phyloP scores from a whole-genome alignment of 1,140 invertebrate species.

The Armadillidium nasatum region DNA sequence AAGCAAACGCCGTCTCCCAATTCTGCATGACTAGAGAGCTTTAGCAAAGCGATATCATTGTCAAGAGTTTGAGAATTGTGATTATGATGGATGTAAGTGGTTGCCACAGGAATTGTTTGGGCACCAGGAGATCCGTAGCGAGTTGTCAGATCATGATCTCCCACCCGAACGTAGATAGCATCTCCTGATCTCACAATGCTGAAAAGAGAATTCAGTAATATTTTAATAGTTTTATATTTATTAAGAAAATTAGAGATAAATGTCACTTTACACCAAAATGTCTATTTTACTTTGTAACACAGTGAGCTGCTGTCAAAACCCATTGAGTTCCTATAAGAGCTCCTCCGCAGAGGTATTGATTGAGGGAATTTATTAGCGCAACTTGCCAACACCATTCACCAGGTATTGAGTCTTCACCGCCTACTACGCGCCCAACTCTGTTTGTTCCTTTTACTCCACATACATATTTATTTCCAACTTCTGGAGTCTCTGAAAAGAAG shows the following conservation, averaged over 20 bases:
- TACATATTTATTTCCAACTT: conserved; percentile 82
- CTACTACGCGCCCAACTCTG: conserved; percentile 68
- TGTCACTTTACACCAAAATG: background rate
- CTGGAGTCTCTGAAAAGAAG: conserved; percentile 46
- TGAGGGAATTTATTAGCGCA: conserved; percentile 84
- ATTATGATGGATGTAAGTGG: conserved; percentile 93
- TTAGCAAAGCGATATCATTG: conserved; percentile 90
- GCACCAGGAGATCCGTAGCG: conserved; percentile 53
- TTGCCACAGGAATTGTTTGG: conserved; percentile 79
- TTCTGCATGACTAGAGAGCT: conserved; percentile 83
- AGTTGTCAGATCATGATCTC: conserved; percentile 83
- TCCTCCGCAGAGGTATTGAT: conserved; percentile 93
- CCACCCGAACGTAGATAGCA: conserved; percentile 83
- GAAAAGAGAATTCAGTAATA: conserved; percentile 34
- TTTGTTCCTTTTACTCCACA: conserved; percentile 74
- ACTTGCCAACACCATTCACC: conserved; percentile 95
- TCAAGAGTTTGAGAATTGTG: conserved; percentile 93
- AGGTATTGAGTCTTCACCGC: conserved; percentile 80
- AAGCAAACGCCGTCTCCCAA: conserved; percentile 73
- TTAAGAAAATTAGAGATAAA: background rate
- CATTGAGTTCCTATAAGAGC: conserved; percentile 89
- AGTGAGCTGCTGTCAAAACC: conserved; percentile 92
- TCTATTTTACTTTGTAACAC: conserved; percentile 79
- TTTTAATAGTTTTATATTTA: background rate
- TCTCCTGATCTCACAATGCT: conserved; percentile 86